These are phyloP conservation scores for Zenarchopterus dispar DNA, from an alignment of 2,797 vertebrate species.

Conservation along the genomic window DNA sequence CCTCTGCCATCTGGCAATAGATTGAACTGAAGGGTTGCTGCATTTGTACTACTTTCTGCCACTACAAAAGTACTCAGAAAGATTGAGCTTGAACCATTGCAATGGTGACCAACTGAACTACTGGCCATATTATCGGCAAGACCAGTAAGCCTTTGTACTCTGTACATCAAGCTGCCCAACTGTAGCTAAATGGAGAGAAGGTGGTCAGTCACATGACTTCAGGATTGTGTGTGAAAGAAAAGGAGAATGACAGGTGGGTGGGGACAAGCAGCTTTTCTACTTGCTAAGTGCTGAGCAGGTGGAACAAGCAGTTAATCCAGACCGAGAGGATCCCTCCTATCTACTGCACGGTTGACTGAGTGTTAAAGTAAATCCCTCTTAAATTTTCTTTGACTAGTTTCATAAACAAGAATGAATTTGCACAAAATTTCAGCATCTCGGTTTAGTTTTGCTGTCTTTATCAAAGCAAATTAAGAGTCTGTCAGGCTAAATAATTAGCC, in stretches of 20 bases:
- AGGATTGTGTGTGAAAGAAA: constrained; percentile 12
- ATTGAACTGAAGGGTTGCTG: too few relatives aligned
- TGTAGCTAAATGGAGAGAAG: constrained; percentile 32
- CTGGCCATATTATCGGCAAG: background rate
- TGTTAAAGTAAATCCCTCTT: background rate
- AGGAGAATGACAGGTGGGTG: background rate
- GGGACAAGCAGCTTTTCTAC: constrained; percentile 75
- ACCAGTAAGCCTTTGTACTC: constrained; percentile 3
- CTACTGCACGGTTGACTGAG: background rate
- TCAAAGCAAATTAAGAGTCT: too few relatives aligned
- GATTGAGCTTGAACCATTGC: too few relatives aligned
- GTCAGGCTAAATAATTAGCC: too few relatives aligned
- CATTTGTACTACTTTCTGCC: too few relatives aligned
- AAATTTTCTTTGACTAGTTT: background rate
- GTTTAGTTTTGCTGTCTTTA: background rate
- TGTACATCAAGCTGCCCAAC: constrained; percentile 15
- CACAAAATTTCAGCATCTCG: background rate
- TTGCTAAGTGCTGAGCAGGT: constrained; percentile 78
- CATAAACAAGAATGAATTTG: background rate
- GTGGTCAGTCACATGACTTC: constrained; percentile 62
- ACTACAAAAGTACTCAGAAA: too few relatives aligned
- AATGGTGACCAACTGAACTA: constrained; percentile 10
- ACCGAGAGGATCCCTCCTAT: constrained; percentile 45
- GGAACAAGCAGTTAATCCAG: constrained; percentile 79
- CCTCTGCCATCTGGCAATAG: too few relatives aligned